phyloP scores from a whole-genome alignment of 2,888 invertebrate species.

The Steinernema scapterisci region DNA sequence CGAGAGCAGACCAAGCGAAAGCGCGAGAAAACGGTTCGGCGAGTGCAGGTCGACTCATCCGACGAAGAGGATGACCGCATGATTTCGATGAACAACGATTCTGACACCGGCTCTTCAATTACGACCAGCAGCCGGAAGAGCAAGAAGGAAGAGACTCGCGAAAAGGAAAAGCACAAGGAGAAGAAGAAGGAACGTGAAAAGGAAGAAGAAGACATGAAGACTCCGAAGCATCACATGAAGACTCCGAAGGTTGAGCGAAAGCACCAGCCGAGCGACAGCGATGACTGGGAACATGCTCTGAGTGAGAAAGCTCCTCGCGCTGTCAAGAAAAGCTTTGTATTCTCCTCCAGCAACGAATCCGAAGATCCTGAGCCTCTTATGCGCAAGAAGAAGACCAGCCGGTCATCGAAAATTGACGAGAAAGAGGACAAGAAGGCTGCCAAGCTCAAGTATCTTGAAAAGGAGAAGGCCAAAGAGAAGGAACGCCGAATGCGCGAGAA shows the following conservation, averaged over 20 bases:
- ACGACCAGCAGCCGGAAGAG: slow-evolving; percentile 12
- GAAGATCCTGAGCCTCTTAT: neutral
- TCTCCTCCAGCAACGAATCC: slow-evolving; percentile 9
- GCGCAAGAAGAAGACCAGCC: slow-evolving; percentile 27
- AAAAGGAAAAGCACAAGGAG: slow-evolving; percentile 25
- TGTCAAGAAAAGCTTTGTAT: slow-evolving; percentile 7
- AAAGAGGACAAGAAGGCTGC: slow-evolving; percentile 14
- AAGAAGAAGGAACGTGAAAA: neutral
- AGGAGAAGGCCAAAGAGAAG: slow-evolving; percentile 31
- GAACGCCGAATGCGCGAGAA: neutral
- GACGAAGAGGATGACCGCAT: slow-evolving; percentile 30
- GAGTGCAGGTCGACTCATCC: slow-evolving; percentile 35
- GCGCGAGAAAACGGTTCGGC: slow-evolving; percentile 36
- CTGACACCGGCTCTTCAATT: slow-evolving; percentile 1
- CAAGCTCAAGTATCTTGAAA: neutral
- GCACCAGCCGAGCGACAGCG: neutral
- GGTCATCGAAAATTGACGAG: neutral
- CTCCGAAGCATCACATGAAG: neutral
- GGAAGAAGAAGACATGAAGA: neutral
- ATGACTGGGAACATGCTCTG: neutral
- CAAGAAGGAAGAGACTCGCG: slow-evolving; percentile 20
- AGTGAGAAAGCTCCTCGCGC: slow-evolving; percentile 3
- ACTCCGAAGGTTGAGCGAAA: neutral
- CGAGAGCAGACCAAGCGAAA: slow-evolving; percentile 35
- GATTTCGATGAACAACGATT: slow-evolving; percentile 9